Evolutionary conservation across 2,888 invertebrate genomes (phyloP).

Genomic region (Lepidocyrtoides sp.): DNA sequence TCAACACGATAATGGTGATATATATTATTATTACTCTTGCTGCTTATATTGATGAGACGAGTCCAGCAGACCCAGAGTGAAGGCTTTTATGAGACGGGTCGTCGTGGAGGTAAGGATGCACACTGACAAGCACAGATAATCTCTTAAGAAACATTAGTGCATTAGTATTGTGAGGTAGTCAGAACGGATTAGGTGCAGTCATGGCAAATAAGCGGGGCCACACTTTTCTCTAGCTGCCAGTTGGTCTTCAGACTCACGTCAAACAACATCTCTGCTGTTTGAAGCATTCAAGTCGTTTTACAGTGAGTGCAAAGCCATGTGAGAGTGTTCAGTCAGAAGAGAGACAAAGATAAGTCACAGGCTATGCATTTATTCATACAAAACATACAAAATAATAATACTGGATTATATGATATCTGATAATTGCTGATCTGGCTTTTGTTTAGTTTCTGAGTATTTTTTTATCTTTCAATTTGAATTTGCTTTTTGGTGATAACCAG

Average conservation of each 20-base stretch:
- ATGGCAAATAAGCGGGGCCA: constrained; percentile 67
- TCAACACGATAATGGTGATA: not conserved
- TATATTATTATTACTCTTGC: too few species aligned
- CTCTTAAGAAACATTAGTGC: constrained; percentile 73
- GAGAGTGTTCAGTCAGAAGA: not conserved
- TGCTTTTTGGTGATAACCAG: not conserved
- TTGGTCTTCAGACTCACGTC: constrained; percentile 68
- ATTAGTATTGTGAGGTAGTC: constrained; percentile 67
- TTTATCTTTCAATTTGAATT: not conserved
- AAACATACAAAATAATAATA: not conserved
- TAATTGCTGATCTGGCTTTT: not conserved
- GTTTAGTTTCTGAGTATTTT: not conserved
- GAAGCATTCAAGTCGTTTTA: constrained; percentile 49
- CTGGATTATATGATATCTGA: not conserved
- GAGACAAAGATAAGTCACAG: not conserved
- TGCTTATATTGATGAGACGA: not conserved
- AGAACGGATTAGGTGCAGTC: constrained; percentile 73
- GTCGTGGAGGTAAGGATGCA: constrained; percentile 52
- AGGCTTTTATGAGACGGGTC: constrained; percentile 54
- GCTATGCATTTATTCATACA: not conserved
- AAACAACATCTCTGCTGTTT: constrained; percentile 48
- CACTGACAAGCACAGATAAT: constrained; percentile 57
- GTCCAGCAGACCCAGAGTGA: too few species aligned
- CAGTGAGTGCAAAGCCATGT: constrained; percentile 43
- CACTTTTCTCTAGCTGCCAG: constrained; percentile 75